Evolutionary conservation across 2,113 vertebrate species (phyloP), one percentile per base, ranked within the genome.

Genomic region (Catharus minimus): DNA sequence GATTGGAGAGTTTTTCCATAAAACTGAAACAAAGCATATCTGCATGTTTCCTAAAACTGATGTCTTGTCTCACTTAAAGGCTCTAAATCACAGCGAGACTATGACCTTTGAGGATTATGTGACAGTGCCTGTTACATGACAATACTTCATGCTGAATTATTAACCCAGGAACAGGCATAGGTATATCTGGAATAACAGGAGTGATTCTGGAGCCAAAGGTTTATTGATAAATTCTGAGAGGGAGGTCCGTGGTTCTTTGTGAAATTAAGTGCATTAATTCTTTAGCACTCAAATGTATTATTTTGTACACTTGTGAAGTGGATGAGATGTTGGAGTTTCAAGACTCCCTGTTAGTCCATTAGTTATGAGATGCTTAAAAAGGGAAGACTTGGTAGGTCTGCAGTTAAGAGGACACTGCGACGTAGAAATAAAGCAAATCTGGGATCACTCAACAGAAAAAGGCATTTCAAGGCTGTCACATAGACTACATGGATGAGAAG

Each of bases 211-310:
- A 86, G n/a, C 22, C 30, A 78, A 67, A 77, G 3, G 1, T 62
- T 64, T 50, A 69, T 50, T 7, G 7, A 46, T 9, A n/a, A 38
- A 60, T 81, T 61, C 86, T 83, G 56, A 52, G 33, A 76, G 18
- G 32, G 15, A 27, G 1, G 4, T 64, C 41, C 0, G 0, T 36
- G 43, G 24, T 56, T 83, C 44, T 56, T 81, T 1, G 3, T 52
- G 79, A 64, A 92, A 58, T 50, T 55, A 57, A n/a, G 7, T 60
- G 17, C 16, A 36, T 78, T 64, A 38, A 38, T 66, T 81, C 10
- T 69, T n/a, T 33, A n/a, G 15, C 19, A 58, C 1, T 13, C 5
- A 53, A 17, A 49, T 57, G 17, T 61, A 28, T 57, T 69, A 38
- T 24, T 61, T 61, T 69, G 28, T 57, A 80, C 22, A 11, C 7